These are phyloP conservation scores for Gryllus longicercus DNA, from an alignment of 2,888 invertebrate species.

Conservation along the genomic window DNA sequence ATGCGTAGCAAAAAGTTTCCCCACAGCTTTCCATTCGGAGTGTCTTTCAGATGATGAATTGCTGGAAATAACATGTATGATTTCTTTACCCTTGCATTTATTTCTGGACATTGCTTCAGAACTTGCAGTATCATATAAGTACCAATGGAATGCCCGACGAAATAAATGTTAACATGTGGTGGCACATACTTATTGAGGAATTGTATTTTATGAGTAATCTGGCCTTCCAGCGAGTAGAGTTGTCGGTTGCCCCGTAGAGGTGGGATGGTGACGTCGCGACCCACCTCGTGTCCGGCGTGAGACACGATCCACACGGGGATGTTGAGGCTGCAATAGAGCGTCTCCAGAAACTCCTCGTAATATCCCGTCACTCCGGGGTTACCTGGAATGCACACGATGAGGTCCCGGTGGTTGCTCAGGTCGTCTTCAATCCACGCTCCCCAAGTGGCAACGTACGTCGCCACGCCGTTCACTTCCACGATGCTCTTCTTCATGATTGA, in stretches of 20 bases:
- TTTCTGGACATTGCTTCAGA: constrained; percentile 47
- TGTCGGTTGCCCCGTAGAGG: constrained; percentile 55
- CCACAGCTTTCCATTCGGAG: constrained; percentile 71
- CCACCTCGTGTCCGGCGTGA: constrained; percentile 75
- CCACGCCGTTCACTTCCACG: constrained; percentile 60
- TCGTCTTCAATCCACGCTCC: constrained; percentile 66
- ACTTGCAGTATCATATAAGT: constrained; percentile 77
- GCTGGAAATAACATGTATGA: constrained; percentile 82
- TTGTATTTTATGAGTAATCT: constrained; percentile 72
- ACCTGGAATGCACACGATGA: constrained; percentile 76
- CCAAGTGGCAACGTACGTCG: constrained; percentile 69
- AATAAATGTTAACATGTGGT: constrained; percentile 65
- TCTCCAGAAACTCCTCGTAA: constrained; percentile 70
- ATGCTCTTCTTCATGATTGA: constrained; percentile 50
- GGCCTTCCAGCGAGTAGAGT: constrained; percentile 72
- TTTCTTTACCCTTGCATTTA: constrained; percentile 50
- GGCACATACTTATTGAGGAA: constrained; percentile 74
- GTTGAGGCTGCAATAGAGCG: constrained; percentile 59
- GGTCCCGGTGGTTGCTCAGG: constrained; percentile 53
- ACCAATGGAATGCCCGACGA: constrained; percentile 90
- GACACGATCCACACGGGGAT: constrained; percentile 78
- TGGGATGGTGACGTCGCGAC: constrained; percentile 49
- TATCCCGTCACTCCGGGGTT: constrained; percentile 85
- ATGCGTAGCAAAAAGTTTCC: constrained; percentile 57
- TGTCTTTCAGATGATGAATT: constrained; percentile 74